Base-by-base conservation (phyloP, 2,113 vertebrate genomes). In the Phainopepla nitens region DNA sequence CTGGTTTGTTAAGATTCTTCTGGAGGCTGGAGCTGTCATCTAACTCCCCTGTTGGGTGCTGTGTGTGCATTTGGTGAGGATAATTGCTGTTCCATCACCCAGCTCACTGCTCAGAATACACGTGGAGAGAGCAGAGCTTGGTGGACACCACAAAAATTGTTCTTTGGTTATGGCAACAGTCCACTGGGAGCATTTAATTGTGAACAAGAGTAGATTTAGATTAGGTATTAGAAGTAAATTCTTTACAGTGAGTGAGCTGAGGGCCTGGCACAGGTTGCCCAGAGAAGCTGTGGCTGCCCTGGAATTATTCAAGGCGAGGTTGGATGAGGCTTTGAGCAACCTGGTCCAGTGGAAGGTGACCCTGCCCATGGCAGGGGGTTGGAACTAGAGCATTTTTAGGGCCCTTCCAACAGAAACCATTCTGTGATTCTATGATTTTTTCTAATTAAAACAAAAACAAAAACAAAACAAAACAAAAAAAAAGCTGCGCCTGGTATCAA, bases 21-120 rank as follows among this genome's bases (percentile, higher is more conserved):
- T 81, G 68, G 82, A 45, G 44, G 41, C 27, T 78, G 81, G 62
- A 83, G 41, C 24, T 80, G 23, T 36, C 62, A 3, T 35, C 10
- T 29, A 1, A 25, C n/a, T 27, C 41, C 33, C 29, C 35, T 75
- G 8, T 10, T 57, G 49, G 56, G 13, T 69, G 14, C 31, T 6
- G 0, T 25, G 13, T 53, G 27, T 82, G 28, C 0, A 0, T 73
- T 81, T 65, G 62, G 44, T 22, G 25, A 53, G 22, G 29, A n/a
- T 73, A 33, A 78, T 70, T n/a, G 22, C 31, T 2, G 1, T 61
- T 73, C 54, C 64, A 36, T 44, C 58, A 44, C 22, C 24, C 45
- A 65, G 18, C 12, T 91, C n/a, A 3, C 22, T 42, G 45, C 39
- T 90, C 39, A 72, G 29, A 73, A 47, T 21, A 2, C 24, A 22